Conservation (phyloP, 2,113 vertebrate species). For the Piprites chloris region DNA sequence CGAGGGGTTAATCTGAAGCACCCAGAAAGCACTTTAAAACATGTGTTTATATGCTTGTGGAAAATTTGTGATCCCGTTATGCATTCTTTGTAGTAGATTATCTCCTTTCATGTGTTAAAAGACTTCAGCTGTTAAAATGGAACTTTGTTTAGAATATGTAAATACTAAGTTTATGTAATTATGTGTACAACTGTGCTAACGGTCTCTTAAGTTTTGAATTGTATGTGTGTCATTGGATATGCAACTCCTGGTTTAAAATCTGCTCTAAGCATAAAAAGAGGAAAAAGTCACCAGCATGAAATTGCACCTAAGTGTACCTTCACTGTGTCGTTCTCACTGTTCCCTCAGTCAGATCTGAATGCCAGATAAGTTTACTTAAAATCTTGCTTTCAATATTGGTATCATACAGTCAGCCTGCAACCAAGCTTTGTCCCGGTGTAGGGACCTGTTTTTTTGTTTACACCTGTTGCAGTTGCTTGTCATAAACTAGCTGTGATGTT, state of each 20-base stretch:
- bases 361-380: constrained; percentile 14
- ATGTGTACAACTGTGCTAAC: constrained; percentile 68
- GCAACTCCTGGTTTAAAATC: constrained; percentile 65
- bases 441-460: constrained; percentile 17
- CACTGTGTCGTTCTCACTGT: constrained; percentile 66
- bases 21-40: constrained; percentile 74
- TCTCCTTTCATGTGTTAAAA: constrained; percentile 68
- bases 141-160: constrained; percentile 72
- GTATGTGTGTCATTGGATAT: constrained; percentile 68
- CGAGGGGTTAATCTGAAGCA: constrained; percentile 67
- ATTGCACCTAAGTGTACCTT: constrained; percentile 72
- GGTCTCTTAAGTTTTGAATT: constrained; percentile 65
- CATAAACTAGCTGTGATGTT: background rate
- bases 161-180: constrained; percentile 70
- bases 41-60: constrained; percentile 65
- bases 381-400: background rate
- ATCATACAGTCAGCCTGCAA: background rate
- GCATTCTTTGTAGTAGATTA: constrained; percentile 69
- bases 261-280: constrained; percentile 66
- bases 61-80: constrained; percentile 64
- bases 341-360: constrained; percentile 33
- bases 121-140: constrained; percentile 67
- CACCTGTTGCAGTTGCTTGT: background rate
- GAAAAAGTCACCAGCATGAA: constrained; percentile 76
- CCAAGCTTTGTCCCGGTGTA: background rate